phyloP scores from a whole-genome alignment of 2,797 vertebrate genomes.

The Sylvia borin region DNA sequence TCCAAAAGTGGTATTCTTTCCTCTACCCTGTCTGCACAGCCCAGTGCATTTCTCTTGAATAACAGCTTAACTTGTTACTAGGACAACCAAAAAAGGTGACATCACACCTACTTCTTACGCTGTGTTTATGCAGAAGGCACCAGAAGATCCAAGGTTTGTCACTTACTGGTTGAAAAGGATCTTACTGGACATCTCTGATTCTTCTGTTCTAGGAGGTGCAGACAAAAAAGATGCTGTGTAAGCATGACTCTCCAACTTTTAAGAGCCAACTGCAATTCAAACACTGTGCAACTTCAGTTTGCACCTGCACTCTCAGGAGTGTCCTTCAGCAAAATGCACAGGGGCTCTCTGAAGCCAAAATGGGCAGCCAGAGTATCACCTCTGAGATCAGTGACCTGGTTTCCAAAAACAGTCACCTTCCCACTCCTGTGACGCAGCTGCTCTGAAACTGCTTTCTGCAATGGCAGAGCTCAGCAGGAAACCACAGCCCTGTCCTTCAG shows the following conservation, averaged over 20 bases:
- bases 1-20: not conserved
- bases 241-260: not conserved
- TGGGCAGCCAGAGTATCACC: not conserved
- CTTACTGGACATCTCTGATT: not conserved
- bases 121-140: not conserved
- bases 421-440: not conserved
- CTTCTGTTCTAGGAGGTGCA: not conserved
- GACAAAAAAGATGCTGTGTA: not conserved
- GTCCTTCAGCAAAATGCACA: not conserved
- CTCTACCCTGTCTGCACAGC: not conserved
- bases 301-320: not conserved
- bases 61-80: slow-evolving; percentile 36
- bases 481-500: not conserved
- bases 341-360: not conserved
- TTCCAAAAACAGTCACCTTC: not conserved
- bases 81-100: slow-evolving; percentile 38
- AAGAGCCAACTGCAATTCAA: not conserved
- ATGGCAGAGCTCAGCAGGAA: not conserved
- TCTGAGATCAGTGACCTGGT: not conserved
- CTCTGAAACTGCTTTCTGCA: not conserved
- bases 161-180: not conserved
- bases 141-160: not conserved
- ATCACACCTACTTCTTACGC: slow-evolving; percentile 4
- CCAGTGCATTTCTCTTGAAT: not conserved
- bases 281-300: not conserved